A percentile compares a stretch with the other conserved stretches of the same genome.
These are phyloP conservation scores for Hemibagrus guttatus DNA, from an alignment of 2,797 vertebrate genomes.

Conservation along the genomic window DNA sequence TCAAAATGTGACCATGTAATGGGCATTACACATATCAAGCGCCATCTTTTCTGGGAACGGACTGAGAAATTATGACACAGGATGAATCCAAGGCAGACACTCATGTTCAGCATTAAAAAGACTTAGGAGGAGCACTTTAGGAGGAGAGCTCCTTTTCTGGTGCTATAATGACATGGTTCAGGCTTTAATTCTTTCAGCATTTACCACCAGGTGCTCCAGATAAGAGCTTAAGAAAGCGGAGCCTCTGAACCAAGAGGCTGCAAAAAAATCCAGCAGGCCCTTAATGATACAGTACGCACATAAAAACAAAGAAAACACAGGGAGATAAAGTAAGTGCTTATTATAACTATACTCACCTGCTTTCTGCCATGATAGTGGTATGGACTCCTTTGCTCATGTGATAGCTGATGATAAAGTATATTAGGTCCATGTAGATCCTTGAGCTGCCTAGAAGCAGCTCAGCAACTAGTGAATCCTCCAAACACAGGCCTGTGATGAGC, in stretches of 20 bases:
- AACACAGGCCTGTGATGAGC: not conserved
- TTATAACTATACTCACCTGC: constrained; percentile 57
- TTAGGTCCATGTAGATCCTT: not conserved
- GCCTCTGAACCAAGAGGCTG: constrained; percentile 51
- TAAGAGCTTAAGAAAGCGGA: constrained; percentile 59
- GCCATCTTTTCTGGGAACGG: not conserved
- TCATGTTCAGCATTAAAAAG: constrained; percentile 13
- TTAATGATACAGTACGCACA: constrained; percentile 65
- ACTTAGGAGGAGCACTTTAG: not conserved
- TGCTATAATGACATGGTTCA: constrained; percentile 65
- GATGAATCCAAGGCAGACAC: constrained; percentile 5
- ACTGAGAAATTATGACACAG: constrained; percentile 19
- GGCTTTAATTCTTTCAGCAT: constrained; percentile 63
- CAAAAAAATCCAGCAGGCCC: constrained; percentile 42
- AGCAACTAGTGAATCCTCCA: not conserved
- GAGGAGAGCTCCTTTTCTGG: constrained; percentile 31
- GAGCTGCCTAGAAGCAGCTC: not conserved
- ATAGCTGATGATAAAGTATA: constrained; percentile 7
- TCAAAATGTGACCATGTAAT: not conserved
- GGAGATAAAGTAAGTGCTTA: constrained; percentile 65
- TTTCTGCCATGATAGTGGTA: constrained; percentile 24
- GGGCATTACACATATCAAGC: not conserved
- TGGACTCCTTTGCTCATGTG: not conserved
- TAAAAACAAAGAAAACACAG: constrained; percentile 54
- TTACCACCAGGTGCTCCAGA: constrained; percentile 64